Percentiles rank a stretch among this genome's conserved stretches.
Conservation (phyloP, 2,113 vertebrate genomes). For the Cryptoleucopteryx plumbea region DNA sequence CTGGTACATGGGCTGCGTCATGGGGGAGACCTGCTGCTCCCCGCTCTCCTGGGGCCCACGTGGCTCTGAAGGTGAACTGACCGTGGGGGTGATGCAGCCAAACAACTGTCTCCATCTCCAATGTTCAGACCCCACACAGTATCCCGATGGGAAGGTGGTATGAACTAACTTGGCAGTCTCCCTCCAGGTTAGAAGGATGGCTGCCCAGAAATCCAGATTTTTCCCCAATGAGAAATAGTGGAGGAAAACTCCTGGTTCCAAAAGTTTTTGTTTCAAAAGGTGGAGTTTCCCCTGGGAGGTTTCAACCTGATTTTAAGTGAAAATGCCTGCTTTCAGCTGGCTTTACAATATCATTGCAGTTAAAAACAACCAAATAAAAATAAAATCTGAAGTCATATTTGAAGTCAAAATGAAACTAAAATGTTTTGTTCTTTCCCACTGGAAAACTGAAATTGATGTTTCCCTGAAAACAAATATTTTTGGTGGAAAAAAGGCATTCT, state of each 20-base stretch:
- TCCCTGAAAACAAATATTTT: conserved; percentile 17
- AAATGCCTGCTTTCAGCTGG: background rate
- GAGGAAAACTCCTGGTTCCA: background rate
- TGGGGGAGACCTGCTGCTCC: background rate
- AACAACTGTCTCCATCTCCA: background rate
- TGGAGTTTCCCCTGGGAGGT: background rate
- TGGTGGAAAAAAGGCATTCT: background rate
- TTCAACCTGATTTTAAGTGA: conserved; percentile 14
- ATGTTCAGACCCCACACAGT: rapidly evolving
- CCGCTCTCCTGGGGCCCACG: background rate
- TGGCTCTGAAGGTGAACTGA: background rate
- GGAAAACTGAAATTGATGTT: conserved; percentile 37
- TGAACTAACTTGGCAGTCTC: background rate
- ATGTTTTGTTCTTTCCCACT: conserved; percentile 40
- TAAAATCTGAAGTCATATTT: background rate
- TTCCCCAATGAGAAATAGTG: background rate
- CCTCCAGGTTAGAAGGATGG: background rate
- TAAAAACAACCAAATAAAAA: conserved; percentile 27
- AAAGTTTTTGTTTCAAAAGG: background rate
- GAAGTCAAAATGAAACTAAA: background rate
- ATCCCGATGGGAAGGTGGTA: rapidly evolving
- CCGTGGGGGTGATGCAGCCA: background rate
- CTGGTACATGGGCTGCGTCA: background rate
- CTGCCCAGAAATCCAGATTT: background rate
- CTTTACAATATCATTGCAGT: background rate